Conservation (phyloP, 1,140 invertebrate genomes). For the Calephelis virginiensis region DNA sequence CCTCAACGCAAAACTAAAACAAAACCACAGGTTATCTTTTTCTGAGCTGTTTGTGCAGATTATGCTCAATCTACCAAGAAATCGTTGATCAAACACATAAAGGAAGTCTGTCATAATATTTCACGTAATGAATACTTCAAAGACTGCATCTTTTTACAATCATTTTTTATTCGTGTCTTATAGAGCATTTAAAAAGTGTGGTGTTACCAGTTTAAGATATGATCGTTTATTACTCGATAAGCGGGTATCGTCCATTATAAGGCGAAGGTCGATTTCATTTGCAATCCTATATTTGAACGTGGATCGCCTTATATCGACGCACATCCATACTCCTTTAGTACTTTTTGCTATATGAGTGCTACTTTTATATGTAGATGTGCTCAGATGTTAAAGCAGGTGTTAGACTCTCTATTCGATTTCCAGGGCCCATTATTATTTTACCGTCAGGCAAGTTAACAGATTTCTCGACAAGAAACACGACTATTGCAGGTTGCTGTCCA, state of each 20-base stretch:
- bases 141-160: conserved; percentile 11
- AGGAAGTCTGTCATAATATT: conserved; percentile 18
- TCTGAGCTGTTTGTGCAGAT: not conserved
- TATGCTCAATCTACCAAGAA: not conserved
- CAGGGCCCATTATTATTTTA: no score
- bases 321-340: not conserved
- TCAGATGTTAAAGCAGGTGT: no score
- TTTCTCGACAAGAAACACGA: no score
- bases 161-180: conserved; percentile 12
- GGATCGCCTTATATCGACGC: conserved; percentile 25
- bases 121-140: conserved; percentile 20
- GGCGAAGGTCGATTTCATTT: conserved; percentile 63
- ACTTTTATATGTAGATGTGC: no score
- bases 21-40: not conserved
- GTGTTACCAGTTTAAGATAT: conserved; percentile 18
- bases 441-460: no score
- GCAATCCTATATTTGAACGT: conserved; percentile 50
- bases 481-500: no score
- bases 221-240: conserved; percentile 43
- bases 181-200: conserved; percentile 11
- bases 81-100: not conserved
- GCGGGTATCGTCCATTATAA: conserved; percentile 44
- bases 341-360: not conserved
- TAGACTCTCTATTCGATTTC: no score
- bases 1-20: no score